Percentiles rank a stretch among this genome's conserved stretches.
These are phyloP conservation scores for Campopleginae sp. DNA, from an alignment of 2,888 invertebrate genomes.

Conservation along the genomic window DNA sequence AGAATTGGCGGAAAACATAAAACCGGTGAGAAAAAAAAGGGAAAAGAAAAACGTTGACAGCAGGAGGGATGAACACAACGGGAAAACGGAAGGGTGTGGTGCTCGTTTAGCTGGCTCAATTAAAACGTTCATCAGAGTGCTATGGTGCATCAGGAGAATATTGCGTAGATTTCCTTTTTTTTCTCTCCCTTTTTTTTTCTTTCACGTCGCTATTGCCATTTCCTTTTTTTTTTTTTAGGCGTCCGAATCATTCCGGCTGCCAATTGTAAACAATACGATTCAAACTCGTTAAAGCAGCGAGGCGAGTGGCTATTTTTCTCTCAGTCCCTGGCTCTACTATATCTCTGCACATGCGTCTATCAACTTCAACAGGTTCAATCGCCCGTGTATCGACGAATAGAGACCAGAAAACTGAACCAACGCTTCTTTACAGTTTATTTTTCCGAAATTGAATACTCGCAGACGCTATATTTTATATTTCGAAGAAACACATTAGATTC, in stretches of 20 bases:
- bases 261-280: conserved; percentile 53
- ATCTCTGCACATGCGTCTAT: conserved; percentile 26
- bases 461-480: background rate
- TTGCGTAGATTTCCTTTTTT: background rate
- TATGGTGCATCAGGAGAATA: conserved; percentile 13
- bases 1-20: conserved; percentile 7
- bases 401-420: background rate
- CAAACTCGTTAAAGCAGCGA: conserved; percentile 47
- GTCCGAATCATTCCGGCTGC: conserved; percentile 47
- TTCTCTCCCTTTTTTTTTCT: background rate
- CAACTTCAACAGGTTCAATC: conserved; percentile 6
- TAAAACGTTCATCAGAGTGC: conserved; percentile 56
- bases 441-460: conserved; percentile 1
- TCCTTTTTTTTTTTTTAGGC: background rate
- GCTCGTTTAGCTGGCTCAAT: conserved; percentile 59
- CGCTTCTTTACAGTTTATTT: conserved; percentile 16
- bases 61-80: conserved; percentile 14
- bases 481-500: background rate
- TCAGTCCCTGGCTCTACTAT: conserved; percentile 22
- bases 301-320: conserved; percentile 18
- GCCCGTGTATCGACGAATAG: background rate
- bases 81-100: background rate
- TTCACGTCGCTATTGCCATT: background rate
- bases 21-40: background rate
- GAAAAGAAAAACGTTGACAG: conserved; percentile 25